These are phyloP conservation scores for Hiodon alosoides DNA, from an alignment of 2,113 vertebrate species.

Conservation along the genomic window DNA sequence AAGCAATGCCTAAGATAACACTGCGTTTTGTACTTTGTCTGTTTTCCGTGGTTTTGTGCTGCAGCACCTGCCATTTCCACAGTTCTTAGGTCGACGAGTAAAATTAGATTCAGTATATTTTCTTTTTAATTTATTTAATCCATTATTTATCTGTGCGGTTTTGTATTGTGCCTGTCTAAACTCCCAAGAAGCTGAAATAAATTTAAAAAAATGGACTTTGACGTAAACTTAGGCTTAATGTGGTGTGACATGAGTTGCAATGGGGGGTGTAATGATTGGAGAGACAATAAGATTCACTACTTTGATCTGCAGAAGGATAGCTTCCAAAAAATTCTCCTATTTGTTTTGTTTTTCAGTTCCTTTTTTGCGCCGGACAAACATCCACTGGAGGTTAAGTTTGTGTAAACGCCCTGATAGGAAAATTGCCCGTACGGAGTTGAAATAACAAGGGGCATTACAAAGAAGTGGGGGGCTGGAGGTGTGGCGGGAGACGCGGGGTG, in stretches of 20 bases:
- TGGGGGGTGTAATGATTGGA: background rate
- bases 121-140: no score
- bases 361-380: slow-evolving; percentile 14
- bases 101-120: background rate
- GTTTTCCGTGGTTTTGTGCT: background rate
- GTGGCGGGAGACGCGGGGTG: background rate
- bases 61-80: background rate
- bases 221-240: background rate
- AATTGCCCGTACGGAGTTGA: slow-evolving; percentile 41
- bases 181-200: no score
- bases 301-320: slow-evolving; percentile 13
- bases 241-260: background rate
- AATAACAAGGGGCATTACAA: slow-evolving; percentile 42
- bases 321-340: background rate
- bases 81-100: background rate
- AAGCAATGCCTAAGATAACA: background rate
- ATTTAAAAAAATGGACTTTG: background rate
- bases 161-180: no score
- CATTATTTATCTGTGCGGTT: no score
- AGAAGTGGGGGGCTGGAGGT: slow-evolving; percentile 13
- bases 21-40: background rate
- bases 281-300: background rate
- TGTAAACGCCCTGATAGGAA: slow-evolving; percentile 46
- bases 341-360: slow-evolving; percentile 26
- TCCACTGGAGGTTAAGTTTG: slow-evolving; percentile 43